Conservation (phyloP, 2,113 vertebrate species). For the Ivindomyrus marchei region DNA sequence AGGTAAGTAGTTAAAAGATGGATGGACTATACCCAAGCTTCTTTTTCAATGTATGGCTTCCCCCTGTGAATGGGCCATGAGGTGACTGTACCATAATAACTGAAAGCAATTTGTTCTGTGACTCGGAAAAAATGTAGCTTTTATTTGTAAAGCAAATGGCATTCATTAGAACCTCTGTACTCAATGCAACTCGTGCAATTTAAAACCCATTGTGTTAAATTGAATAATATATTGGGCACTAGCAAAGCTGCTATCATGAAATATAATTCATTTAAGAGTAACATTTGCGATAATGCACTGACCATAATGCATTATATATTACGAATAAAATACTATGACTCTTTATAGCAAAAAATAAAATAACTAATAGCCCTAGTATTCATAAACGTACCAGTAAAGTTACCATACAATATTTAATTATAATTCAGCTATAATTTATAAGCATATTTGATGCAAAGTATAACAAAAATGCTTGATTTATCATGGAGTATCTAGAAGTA, state of each 20-base stretch:
- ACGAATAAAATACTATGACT: neutral
- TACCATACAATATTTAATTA: neutral
- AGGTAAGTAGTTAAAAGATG: neutral
- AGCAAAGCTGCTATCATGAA: neutral
- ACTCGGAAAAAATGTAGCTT: neutral
- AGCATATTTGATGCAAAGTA: neutral
- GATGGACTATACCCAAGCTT: neutral
- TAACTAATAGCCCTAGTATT: neutral
- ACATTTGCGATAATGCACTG: neutral
- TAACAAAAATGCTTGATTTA: neutral
- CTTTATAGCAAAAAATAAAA: neutral
- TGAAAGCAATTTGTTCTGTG: conserved; percentile 4
- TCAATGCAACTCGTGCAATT: neutral
- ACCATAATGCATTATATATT: neutral
- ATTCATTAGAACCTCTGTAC: neutral
- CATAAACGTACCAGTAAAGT: neutral
- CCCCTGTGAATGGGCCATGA: neutral
- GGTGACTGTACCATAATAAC: neutral
- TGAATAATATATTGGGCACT: neutral
- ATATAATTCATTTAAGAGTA: neutral
- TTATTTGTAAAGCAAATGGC: conserved; percentile 3
- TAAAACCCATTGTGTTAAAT: conserved; percentile 1
- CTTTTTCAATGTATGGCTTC: neutral
- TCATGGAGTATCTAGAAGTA: neutral
- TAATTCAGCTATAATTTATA: neutral